Conservation (phyloP, 2,888 invertebrate genomes). For the Torymus aiolomorphi region DNA sequence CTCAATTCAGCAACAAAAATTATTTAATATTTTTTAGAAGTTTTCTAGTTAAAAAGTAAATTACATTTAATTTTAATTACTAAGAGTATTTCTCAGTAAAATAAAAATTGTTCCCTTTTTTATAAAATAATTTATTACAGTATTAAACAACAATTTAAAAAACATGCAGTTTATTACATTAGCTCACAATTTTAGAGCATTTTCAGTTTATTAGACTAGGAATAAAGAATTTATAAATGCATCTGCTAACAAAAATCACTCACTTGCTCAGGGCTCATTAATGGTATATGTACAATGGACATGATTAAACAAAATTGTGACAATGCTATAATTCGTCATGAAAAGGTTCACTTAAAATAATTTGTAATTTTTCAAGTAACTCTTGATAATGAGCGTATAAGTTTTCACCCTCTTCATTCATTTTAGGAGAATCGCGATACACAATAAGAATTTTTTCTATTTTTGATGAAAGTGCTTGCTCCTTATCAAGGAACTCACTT, state of each 20-base stretch:
- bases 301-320: slow-evolving; percentile 16
- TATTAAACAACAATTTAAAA: slow-evolving; percentile 38
- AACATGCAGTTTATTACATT: slow-evolving; percentile 8
- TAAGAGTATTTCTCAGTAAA: too few species aligned
- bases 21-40: too few species aligned
- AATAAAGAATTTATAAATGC: slow-evolving; percentile 36
- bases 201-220: slow-evolving; percentile 48
- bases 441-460: slow-evolving; percentile 61
- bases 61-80: too few species aligned
- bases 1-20: too few species aligned
- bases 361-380: slow-evolving; percentile 34
- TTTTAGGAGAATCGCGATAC: slow-evolving; percentile 56
- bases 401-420: slow-evolving; percentile 36
- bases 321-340: slow-evolving; percentile 54
- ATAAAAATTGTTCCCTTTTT: slow-evolving; percentile 22
- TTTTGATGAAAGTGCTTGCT: slow-evolving; percentile 59
- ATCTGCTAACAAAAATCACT: slow-evolving; percentile 32
- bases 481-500: slow-evolving; percentile 61
- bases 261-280: neutral
- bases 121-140: slow-evolving; percentile 55
- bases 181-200: slow-evolving; percentile 19
- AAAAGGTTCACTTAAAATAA: slow-evolving; percentile 12
- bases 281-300: slow-evolving; percentile 48
- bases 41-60: too few species aligned
- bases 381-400: slow-evolving; percentile 23